A percentile compares a stretch with the other conserved stretches of the same genome.
These are phyloP conservation scores for Dasyornis broadbenti DNA, from an alignment of 2,113 vertebrate genomes.

Conservation along the genomic window DNA sequence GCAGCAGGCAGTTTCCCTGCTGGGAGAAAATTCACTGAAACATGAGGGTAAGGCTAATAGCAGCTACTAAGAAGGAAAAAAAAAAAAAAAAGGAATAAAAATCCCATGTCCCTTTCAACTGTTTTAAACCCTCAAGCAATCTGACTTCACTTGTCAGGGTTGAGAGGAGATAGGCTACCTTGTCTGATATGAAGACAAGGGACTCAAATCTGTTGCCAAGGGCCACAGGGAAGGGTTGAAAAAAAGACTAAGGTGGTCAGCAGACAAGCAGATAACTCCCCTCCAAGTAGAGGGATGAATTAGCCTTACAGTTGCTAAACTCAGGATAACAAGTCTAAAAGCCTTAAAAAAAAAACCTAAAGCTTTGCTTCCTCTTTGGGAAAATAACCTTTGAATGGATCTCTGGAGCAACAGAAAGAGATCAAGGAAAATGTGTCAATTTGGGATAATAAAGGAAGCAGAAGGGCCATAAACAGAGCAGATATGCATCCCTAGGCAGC, in stretches of 20 bases:
- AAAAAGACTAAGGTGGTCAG: not conserved
- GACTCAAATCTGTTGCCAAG: constrained; percentile 17
- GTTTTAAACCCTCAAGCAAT: constrained; percentile 27
- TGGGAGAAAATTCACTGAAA: constrained; percentile 51
- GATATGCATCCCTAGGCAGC: constrained; percentile 43
- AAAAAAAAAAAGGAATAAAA: not conserved
- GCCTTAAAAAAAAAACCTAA: not conserved
- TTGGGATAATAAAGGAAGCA: constrained; percentile 58
- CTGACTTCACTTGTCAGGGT: not conserved
- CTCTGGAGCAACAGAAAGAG: constrained; percentile 44
- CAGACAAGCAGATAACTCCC: constrained; percentile 43
- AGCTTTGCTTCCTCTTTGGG: constrained; percentile 48
- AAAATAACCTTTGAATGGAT: constrained; percentile 54
- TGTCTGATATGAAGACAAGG: not conserved
- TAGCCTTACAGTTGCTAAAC: constrained; percentile 32
- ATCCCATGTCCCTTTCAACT: not conserved
- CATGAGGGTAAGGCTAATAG: constrained; percentile 49
- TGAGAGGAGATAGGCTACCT: not conserved
- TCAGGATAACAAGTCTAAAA: constrained; percentile 25
- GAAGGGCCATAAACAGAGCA: constrained; percentile 59
- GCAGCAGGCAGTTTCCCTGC: constrained; percentile 41
- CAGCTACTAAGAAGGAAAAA: not conserved
- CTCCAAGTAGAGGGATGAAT: constrained; percentile 22
- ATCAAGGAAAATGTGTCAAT: constrained; percentile 44
- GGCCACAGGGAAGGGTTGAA: constrained; percentile 3